Percentiles rank a stretch among this genome's conserved stretches.
phyloP scores from a whole-genome alignment of 2,888 invertebrate species.

The Morinoia aosen region DNA sequence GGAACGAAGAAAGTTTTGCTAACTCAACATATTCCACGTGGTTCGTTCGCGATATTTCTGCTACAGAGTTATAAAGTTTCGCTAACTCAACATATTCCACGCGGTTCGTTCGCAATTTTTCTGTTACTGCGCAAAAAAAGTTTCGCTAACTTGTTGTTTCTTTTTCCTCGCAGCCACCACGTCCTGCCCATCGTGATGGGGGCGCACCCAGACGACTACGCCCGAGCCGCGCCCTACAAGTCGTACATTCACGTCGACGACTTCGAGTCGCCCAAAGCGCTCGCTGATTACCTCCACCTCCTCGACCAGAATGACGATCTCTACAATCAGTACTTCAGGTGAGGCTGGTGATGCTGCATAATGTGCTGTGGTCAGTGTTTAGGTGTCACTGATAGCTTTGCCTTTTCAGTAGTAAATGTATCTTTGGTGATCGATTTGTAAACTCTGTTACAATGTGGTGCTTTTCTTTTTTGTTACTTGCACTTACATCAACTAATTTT shows the following conservation, averaged over 20 bases:
- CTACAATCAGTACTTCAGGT: conserved; percentile 85
- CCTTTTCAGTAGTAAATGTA: neutral
- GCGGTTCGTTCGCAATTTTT: neutral
- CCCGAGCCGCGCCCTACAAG: conserved; percentile 87
- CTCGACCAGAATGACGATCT: conserved; percentile 89
- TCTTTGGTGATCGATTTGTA: neutral
- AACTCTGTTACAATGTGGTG: neutral
- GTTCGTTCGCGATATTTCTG: neutral
- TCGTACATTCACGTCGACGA: conserved; percentile 97
- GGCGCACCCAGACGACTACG: conserved; percentile 91
- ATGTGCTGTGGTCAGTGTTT: neutral
- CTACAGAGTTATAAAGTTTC: neutral
- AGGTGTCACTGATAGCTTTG: neutral
- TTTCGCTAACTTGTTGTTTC: neutral
- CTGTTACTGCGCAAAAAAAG: neutral
- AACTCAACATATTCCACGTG: neutral
- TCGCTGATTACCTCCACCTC: conserved; percentile 87
- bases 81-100: neutral
- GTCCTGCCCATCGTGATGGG: conserved; percentile 97
- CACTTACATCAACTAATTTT: neutral
- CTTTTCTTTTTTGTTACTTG: neutral
- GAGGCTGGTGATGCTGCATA: neutral
- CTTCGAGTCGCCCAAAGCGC: conserved; percentile 86
- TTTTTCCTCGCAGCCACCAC: conserved; percentile 77
- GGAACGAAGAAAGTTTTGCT: neutral